Evolutionary conservation across 2,888 invertebrate genomes (phyloP), one percentile per base, ranked within the genome.

Genomic region (Sarcophaga variegata): DNA sequence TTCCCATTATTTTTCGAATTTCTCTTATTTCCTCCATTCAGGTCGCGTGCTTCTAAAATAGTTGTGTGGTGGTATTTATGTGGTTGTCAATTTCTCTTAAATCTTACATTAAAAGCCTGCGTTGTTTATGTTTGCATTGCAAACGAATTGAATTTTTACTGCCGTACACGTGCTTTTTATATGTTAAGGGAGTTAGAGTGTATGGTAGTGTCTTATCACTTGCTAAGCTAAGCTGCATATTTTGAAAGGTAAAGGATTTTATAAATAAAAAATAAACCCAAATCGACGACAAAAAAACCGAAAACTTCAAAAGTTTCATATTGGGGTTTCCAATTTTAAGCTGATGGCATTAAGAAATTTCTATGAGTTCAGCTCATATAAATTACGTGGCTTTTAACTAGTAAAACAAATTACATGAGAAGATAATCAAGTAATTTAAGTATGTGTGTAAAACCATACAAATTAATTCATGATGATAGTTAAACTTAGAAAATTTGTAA

Each of bases 71-170:
- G 17, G 17, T 12, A n/a, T 59, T 71, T 77, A 54, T 54, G 70
- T 64, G 10, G 4, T 47, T 4, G 17, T 63, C 2, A 37, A 1
- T 8, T 25, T 12, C 77, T 83, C 86, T 86, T 69, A 76, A 77
- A 66, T 59, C 6, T 63, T 37, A 6, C 37, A 37, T 10, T 17
- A 8, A 72, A 86, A 75, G 81, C 66, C 75, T 86, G 81, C 81
- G 81, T 86, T 83, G 74, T 86, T 71, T 69, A 54, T 72, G 12
- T 64, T 81, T 83, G 66, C 22, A 12, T 78, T 75, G 14, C 54
- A 17, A 86, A 83, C 86, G 83, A 86, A 86, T 83, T 81, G 70
- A 64, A 78, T 83, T 86, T 75, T 74, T 54, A 72, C 81, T 83
- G 4, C 70, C 12, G n/a, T 70, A 64, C 86, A 86, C 86, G 86